A percentile compares a stretch with the other conserved stretches of the same genome.
Conservation (phyloP, 2,888 invertebrate genomes). For the Seira musarum region DNA sequence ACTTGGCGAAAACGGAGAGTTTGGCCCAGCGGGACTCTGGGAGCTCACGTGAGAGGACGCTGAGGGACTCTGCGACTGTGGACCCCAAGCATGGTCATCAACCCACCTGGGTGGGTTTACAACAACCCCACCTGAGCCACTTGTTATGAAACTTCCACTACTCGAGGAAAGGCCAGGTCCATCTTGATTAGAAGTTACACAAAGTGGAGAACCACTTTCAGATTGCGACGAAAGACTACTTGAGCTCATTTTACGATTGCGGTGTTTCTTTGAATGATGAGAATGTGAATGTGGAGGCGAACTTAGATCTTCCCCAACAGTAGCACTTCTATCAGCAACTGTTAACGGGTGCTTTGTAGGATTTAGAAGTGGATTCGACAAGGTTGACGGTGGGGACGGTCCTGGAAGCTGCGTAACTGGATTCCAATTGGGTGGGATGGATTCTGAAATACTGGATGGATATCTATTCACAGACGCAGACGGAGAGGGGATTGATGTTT, state of each 20-base stretch:
- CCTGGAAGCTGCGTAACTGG: slow-evolving; percentile 60
- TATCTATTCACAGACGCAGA: slow-evolving; percentile 16
- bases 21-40: slow-evolving; percentile 69
- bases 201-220: slow-evolving; percentile 77
- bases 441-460: slow-evolving; percentile 19
- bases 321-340: slow-evolving; percentile 36
- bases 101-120: slow-evolving; percentile 81
- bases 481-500: slow-evolving; percentile 26
- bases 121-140: slow-evolving; percentile 74
- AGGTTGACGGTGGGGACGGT: slow-evolving; percentile 33
- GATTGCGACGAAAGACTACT: slow-evolving; percentile 79
- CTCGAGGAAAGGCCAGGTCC: slow-evolving; percentile 19
- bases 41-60: slow-evolving; percentile 74
- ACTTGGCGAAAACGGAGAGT: slow-evolving; percentile 69
- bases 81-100: slow-evolving; percentile 79
- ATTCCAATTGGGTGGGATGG: slow-evolving; percentile 27
- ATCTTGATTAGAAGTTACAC: slow-evolving; percentile 78
- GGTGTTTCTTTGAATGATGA: slow-evolving; percentile 75
- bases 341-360: slow-evolving; percentile 68
- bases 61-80: slow-evolving; percentile 81
- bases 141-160: slow-evolving; percentile 37
- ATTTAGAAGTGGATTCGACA: slow-evolving; percentile 45
- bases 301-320: slow-evolving; percentile 39
- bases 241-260: slow-evolving; percentile 82
- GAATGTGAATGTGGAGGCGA: slow-evolving; percentile 67